Conservation (phyloP, 2,113 vertebrate species). For the Tichodroma muraria region DNA sequence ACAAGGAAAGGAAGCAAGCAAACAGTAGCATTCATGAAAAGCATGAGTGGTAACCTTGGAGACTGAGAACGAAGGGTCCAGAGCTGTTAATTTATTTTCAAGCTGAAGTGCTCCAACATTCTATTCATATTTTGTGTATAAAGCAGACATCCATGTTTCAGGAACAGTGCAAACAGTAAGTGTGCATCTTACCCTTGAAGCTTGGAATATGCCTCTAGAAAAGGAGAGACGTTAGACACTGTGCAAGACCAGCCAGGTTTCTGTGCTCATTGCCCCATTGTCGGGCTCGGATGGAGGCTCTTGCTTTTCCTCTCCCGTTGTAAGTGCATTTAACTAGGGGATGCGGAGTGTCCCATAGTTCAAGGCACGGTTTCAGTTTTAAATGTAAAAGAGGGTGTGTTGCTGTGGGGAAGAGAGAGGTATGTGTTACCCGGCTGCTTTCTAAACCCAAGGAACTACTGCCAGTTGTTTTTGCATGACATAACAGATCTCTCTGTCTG, state of each 20-base stretch:
- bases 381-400: background rate
- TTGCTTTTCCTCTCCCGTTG: background rate
- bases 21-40: background rate
- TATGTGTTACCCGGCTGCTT: background rate
- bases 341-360: background rate
- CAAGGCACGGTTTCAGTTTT: background rate
- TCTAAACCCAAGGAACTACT: background rate
- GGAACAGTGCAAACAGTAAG: background rate
- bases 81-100: background rate
- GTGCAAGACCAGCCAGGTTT: background rate
- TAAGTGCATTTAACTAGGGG: background rate
- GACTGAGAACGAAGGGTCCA: background rate
- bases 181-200: accelerated
- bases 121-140: background rate
- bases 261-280: background rate
- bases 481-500: background rate
- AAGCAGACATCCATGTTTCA: background rate
- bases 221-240: background rate
- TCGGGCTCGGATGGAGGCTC: background rate
- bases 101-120: background rate
- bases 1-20: background rate
- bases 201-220: background rate
- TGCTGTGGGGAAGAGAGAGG: background rate
- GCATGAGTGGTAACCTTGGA: background rate
- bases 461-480: background rate